Base-by-base conservation (phyloP, 2,888 invertebrate genomes). In the Vannuccia rotundouncinata region DNA sequence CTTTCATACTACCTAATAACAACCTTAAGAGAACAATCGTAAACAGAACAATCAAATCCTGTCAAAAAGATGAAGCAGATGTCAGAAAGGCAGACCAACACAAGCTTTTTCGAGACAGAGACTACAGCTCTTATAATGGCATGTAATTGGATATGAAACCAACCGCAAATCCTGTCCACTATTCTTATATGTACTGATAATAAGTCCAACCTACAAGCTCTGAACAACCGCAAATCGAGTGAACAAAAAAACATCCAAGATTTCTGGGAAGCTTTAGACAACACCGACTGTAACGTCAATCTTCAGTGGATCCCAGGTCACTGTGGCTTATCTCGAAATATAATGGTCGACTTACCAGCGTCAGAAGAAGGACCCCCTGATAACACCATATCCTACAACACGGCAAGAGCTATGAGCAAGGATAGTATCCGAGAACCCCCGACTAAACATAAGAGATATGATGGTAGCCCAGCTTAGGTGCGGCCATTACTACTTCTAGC, bases 1-100 rank as follows among this genome's bases (percentile, higher is more conserved):
- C 66, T 66, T 2, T 66, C 5, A 66, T 5, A 22, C 66, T 66
- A 22, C 66, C 66, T 45, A 66, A 22, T 27, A 66, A n/a, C 66
- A 17, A 45, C 45, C 45, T 17, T 13, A 66, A 27, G 25, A 66
- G 66, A 22, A 66, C 17, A 17, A 66, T 66, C 66, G 66, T 27
- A 5, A 27, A 66, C 2, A 22, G 10, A 5, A 66, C 13, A n/a
- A 22, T 66, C 66, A 66, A 66, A 22, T 27, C 25, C 5, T 13
- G 25, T 66, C 66, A 22, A 66, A 66, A 66, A 66, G 13, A 5
- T 22, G 66, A 66, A 66, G 66, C 25, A 66, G 66, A 5, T 5
- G 66, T 17, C 45, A 66, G 22, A 66, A 66, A 22, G 66, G 66
- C 17, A 66, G 66, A 66, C 66, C 25, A n/a, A 66, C 66, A 66